phyloP scores from a whole-genome alignment of 2,113 vertebrate species.

The Mustelus asterias region DNA sequence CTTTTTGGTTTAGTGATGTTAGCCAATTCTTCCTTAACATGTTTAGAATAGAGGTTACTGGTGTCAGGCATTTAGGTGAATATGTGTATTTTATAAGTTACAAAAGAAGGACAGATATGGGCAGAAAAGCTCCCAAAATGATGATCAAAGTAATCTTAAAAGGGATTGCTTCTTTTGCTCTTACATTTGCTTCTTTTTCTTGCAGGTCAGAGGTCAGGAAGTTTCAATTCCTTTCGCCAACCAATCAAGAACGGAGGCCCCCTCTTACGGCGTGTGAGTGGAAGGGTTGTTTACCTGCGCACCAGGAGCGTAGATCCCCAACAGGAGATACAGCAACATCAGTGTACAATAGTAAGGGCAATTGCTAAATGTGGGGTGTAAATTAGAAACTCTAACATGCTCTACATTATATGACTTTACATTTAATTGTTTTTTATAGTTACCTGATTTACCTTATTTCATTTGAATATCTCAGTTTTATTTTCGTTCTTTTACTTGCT shows the following conservation, averaged over 20 bases:
- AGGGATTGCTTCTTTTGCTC: background rate
- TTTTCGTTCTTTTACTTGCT: background rate
- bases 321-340: slow-evolving; percentile 55
- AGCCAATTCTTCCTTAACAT: background rate
- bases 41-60: background rate
- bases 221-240: slow-evolving; percentile 40
- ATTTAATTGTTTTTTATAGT: background rate
- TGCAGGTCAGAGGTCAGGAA: slow-evolving; percentile 58
- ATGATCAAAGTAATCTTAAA: no score
- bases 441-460: background rate
- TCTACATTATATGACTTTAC: background rate
- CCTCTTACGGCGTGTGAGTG: background rate
- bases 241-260: slow-evolving; percentile 42
- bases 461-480: background rate
- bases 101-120: background rate
- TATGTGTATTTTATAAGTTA: background rate
- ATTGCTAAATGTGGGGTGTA: background rate
- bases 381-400: background rate
- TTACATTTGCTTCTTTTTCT: slow-evolving; percentile 36
- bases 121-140: background rate
- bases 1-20: background rate
- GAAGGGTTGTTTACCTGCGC: slow-evolving; percentile 46
- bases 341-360: slow-evolving; percentile 57
- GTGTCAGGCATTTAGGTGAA: background rate
- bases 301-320: slow-evolving; percentile 52